These are phyloP conservation scores for Coryphaenoides rupestris DNA, from an alignment of 2,113 vertebrate genomes.

Conservation along the genomic window DNA sequence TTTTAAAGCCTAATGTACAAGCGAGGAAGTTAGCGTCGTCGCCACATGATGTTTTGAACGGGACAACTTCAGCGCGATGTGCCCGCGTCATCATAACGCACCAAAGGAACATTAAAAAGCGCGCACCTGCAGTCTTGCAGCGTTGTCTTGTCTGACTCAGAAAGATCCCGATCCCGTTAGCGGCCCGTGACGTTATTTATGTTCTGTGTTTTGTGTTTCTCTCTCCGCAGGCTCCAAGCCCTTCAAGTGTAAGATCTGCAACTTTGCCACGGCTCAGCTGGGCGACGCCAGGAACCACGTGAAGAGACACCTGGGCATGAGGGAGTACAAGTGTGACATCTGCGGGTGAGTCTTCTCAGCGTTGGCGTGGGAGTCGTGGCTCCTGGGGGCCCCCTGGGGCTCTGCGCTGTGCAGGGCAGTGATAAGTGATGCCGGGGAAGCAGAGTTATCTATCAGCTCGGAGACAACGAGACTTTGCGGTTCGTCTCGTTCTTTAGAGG, in stretches of 20 bases:
- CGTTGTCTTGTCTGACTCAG: slow-evolving; percentile 3
- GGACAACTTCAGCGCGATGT: background rate
- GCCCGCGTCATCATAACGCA: no score
- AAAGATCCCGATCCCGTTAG: slow-evolving; percentile 17
- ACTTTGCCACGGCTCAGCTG: slow-evolving; percentile 97
- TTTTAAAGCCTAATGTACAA: slow-evolving; percentile 11
- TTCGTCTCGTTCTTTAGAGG: background rate
- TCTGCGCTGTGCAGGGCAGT: background rate
- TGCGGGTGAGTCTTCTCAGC: slow-evolving; percentile 87
- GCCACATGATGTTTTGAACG: slow-evolving; percentile 8
- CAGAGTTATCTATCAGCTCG: background rate
- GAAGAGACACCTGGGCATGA: slow-evolving; percentile 98
- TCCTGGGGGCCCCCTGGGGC: no score
- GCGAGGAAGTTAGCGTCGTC: slow-evolving; percentile 28
- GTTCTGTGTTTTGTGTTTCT: slow-evolving; percentile 31
- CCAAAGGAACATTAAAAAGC: background rate
- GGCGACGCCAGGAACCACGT: slow-evolving; percentile 98
- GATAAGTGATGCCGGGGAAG: background rate
- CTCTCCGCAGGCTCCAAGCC: slow-evolving; percentile 92
- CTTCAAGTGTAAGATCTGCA: slow-evolving; percentile 98
- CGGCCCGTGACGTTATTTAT: slow-evolving; percentile 16
- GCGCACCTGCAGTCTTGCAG: slow-evolving; percentile 15
- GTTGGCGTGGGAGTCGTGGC: background rate
- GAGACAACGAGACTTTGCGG: background rate
- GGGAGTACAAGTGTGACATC: slow-evolving; percentile 97